A percentile compares a stretch with the other conserved stretches of the same genome.
Conservation (phyloP, 2,888 invertebrate species). For the Vanessa cardui region DNA sequence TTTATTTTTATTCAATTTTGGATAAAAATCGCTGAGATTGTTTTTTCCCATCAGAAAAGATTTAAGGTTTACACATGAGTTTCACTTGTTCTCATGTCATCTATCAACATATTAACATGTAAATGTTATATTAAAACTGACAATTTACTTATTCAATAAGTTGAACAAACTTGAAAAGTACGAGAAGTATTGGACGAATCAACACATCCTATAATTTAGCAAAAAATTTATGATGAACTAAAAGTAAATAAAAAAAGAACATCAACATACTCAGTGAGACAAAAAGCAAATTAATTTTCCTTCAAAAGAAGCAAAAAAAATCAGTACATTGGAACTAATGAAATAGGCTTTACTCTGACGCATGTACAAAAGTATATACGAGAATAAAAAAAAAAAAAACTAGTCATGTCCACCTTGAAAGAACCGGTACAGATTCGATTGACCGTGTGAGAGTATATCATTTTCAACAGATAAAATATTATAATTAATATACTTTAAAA, state of each 20-base stretch:
- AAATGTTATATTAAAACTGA: no score
- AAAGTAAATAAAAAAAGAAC: background rate
- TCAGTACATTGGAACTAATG: slow-evolving; percentile 16
- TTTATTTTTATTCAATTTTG: background rate
- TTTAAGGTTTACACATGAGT: no score
- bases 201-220: no score
- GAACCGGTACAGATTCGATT: slow-evolving; percentile 53
- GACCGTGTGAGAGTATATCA: slow-evolving; percentile 20
- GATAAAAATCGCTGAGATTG: no score
- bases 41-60: no score
- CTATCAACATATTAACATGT: no score
- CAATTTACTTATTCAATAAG: no score
- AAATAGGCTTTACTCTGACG: slow-evolving; percentile 20
- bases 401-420: slow-evolving; percentile 50
- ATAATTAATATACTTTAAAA: background rate
- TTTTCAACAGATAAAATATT: slow-evolving; percentile 16
- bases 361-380: slow-evolving; percentile 13
- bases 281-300: background rate
- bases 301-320: slow-evolving; percentile 14
- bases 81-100: no score
- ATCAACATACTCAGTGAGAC: background rate
- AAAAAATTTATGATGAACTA: background rate
- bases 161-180: no score
- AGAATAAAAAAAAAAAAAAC: slow-evolving; percentile 15
- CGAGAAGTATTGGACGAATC: no score